Evolutionary conservation across 2,113 vertebrate genomes (phyloP).

Genomic region (Chascanopsetta lugubris): DNA sequence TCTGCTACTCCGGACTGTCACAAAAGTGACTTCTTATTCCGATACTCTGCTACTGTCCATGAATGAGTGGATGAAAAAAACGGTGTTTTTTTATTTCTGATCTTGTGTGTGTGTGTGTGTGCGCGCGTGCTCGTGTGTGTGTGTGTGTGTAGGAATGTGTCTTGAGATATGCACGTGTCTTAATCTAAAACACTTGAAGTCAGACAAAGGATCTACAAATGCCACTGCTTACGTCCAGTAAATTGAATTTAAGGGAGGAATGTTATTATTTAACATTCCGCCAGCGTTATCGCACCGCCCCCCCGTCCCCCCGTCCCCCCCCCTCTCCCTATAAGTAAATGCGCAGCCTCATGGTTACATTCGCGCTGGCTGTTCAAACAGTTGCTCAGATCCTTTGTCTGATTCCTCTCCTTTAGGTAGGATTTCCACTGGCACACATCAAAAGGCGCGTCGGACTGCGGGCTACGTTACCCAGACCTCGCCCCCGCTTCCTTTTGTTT

Average conservation of each 20-base stretch:
- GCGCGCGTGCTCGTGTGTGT: not conserved
- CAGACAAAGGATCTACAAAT: not conserved
- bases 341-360: not conserved
- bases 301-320: too few species aligned
- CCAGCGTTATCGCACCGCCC: too few species aligned
- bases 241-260: not conserved
- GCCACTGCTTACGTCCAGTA: not conserved
- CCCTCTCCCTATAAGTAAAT: not conserved
- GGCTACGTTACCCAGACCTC: slow-evolving; percentile 25
- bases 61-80: not conserved
- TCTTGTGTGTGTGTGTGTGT: not conserved
- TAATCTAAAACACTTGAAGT: not conserved
- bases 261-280: not conserved
- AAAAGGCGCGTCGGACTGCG: slow-evolving; percentile 55
- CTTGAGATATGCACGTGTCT: not conserved
- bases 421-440: slow-evolving; percentile 49
- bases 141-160: not conserved
- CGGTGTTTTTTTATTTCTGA: not conserved
- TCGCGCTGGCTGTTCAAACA: not conserved
- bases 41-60: not conserved
- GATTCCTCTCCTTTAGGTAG: slow-evolving; percentile 33
- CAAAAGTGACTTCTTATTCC: slow-evolving; percentile 52
- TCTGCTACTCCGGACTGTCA: slow-evolving; percentile 44
- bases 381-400: not conserved
- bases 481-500: slow-evolving; percentile 55